A percentile compares a stretch with the other conserved stretches of the same genome.
Evolutionary conservation across 2,797 vertebrate species (phyloP).

Genomic region (Parambassis ranga): DNA sequence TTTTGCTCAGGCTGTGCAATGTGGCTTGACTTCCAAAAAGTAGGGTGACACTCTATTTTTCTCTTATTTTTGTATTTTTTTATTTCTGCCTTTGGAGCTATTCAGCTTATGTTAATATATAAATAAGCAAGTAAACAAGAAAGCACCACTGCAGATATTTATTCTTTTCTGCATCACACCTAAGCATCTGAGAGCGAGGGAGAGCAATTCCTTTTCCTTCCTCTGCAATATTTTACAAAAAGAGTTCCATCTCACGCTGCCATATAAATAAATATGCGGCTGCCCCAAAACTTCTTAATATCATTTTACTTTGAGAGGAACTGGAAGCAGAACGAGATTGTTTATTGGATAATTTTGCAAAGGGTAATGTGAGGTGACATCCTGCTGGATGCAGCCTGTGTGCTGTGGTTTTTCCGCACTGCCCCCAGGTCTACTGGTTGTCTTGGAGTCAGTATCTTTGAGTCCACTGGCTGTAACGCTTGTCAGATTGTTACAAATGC

Average conservation of each 20-base stretch:
- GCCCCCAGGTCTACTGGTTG: slow-evolving; percentile 10
- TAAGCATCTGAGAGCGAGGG: background rate
- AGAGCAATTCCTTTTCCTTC: slow-evolving; percentile 12
- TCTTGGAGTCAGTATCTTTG: background rate
- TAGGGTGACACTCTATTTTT: background rate
- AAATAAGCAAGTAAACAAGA: slow-evolving; percentile 1
- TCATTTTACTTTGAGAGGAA: slow-evolving; percentile 4
- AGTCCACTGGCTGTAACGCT: slow-evolving; percentile 19
- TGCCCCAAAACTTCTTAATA: slow-evolving; percentile 23
- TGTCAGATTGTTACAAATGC: slow-evolving; percentile 27
- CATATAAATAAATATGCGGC: slow-evolving; percentile 1
- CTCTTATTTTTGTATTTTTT: background rate
- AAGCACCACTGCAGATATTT: background rate
- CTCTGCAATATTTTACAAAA: slow-evolving; percentile 12
- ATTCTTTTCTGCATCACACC: slow-evolving; percentile 1
- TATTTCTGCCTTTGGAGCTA: background rate
- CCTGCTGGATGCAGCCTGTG: slow-evolving; percentile 3
- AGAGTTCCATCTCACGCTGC: background rate
- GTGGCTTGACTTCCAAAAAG: slow-evolving; percentile 36
- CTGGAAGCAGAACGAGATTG: background rate
- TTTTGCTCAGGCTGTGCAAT: slow-evolving; percentile 4
- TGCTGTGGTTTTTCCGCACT: background rate
- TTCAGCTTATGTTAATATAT: background rate
- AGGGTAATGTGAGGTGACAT: slow-evolving; percentile 52
- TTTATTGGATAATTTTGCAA: slow-evolving; percentile 37